Evolutionary conservation across 1,140 invertebrate genomes (phyloP), one percentile per base, ranked within the genome.

Genomic region (Orchestia grillus): DNA sequence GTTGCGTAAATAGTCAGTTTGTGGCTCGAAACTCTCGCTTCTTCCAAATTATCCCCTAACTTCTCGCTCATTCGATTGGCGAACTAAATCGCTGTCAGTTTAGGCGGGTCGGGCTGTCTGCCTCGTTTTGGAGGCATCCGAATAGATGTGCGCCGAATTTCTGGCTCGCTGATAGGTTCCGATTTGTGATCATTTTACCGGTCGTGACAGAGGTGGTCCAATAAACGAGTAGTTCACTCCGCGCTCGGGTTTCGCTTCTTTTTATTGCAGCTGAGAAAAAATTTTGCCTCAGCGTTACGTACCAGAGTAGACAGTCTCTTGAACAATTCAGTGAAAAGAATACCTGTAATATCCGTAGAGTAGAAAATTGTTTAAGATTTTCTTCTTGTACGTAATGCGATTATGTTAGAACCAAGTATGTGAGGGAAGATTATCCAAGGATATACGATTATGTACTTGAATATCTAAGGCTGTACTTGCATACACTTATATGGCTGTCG

Each of bases 21-120:
- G 92, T 40, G 92, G 92, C 92, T 44, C 92, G 44, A 94, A 94
- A 94, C 92, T 94, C 92, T 94, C 92, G 92, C 92, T 94, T 94
- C 92, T 94, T 94, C 92, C 40, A 94, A 94, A 94, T 94, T 94
- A 94, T 94, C 92, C 40, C 40, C 44, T 94, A 94, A 94, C 92
- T 94, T 94, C 44, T 94, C 43, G 41, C 36, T 94, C 92, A 94
- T 94, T 94, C 92, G 92, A 94, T 47, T 94, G 43, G 44, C 41
- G 6, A n/a, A n/a, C 43, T 94, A 94, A 94, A 94, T 94, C 44
- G 92, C 44, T 44, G 92, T 94, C 92, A 94, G 41, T 94, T 44
- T 94, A 41, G 88, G 41, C 88, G 15, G 28, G 92, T 19, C 44
- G 19, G 43, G 92, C 43, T 94, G n/a, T n/a, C 36, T 47, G 92